Percentiles rank a stretch among this genome's conserved stretches.
phyloP scores from a whole-genome alignment of 2,888 invertebrate genomes.

The Allacma fusca region DNA sequence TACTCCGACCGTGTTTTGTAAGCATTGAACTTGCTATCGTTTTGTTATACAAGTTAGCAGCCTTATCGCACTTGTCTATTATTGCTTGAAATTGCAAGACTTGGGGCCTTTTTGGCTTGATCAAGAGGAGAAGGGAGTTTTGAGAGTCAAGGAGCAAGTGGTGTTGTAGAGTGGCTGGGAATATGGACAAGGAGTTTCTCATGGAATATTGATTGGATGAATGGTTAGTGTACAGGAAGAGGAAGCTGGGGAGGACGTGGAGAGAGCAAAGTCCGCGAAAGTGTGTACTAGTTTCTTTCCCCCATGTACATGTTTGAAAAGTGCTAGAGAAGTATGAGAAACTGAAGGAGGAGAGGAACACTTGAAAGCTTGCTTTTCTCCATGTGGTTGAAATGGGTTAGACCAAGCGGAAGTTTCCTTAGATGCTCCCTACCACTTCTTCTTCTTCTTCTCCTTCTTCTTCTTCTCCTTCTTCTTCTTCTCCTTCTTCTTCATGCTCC shows the following conservation, averaged over 20 bases:
- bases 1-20: background rate
- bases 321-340: background rate
- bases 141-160: slow-evolving; percentile 19
- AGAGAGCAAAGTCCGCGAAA: slow-evolving; percentile 26
- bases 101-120: slow-evolving; percentile 1
- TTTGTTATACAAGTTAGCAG: background rate
- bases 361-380: slow-evolving; percentile 23
- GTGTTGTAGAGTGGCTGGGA: background rate
- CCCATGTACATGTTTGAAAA: background rate
- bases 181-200: slow-evolving; percentile 37
- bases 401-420: slow-evolving; percentile 42
- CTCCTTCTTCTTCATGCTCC: background rate
- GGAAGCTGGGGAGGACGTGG: background rate
- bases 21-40: background rate
- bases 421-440: background rate
- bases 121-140: background rate
- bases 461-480: background rate
- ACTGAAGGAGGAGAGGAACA: slow-evolving; percentile 13
- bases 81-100: background rate
- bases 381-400: slow-evolving; percentile 39
- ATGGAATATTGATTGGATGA: slow-evolving; percentile 48
- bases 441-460: too few species aligned
- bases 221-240: slow-evolving; percentile 36
- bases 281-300: slow-evolving; percentile 12
- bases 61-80: background rate